Conservation (phyloP, 2,797 vertebrate species). For the Ptychadena robeensis region DNA sequence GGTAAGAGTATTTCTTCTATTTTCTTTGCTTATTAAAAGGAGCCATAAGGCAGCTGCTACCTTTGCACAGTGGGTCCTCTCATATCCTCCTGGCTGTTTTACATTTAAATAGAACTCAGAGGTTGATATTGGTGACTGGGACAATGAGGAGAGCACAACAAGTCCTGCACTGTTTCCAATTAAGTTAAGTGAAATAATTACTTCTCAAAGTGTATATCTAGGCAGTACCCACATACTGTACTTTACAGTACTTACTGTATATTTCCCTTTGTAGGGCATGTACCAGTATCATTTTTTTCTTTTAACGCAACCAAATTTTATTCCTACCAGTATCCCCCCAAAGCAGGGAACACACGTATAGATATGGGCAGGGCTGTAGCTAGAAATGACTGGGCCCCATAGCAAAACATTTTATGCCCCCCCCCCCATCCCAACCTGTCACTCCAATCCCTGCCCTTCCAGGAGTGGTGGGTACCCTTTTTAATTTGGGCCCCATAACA, state of each 20-base stretch:
- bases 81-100: background rate
- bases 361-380: no score
- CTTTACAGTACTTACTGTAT: no score
- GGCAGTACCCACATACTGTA: background rate
- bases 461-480: no score
- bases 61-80: background rate
- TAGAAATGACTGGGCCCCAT: no score
- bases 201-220: background rate
- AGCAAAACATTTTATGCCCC: no score
- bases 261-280: background rate
- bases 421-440: no score
- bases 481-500: no score
- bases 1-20: constrained; percentile 40
- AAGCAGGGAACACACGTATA: no score
- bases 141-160: background rate
- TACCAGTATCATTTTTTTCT: background rate
- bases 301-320: no score
- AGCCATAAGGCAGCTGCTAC: constrained; percentile 38
- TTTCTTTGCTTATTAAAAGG: constrained; percentile 47
- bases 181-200: background rate
- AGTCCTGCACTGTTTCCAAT: background rate
- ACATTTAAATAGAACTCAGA: constrained; percentile 2
- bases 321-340: no score
- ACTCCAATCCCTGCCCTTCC: no score
- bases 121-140: background rate